Evolutionary conservation across 2,113 vertebrate genomes (phyloP), one percentile per base, ranked within the genome.

Genomic region (Crypturellus undulatus): DNA sequence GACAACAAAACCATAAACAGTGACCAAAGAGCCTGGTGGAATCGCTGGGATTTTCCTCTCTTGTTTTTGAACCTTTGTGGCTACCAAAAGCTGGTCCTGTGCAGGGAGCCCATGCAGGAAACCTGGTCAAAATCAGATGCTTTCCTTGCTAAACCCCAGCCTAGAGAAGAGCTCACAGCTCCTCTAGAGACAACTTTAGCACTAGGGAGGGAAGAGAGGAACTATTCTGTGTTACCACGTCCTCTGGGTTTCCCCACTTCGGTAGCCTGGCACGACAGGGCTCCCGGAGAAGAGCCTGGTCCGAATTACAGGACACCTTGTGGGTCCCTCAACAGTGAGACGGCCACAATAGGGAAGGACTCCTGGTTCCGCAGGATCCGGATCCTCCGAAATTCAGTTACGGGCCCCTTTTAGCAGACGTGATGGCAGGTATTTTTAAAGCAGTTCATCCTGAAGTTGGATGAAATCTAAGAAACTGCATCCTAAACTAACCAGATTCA

Each of bases 1-100:
- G 93, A 94, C 87, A 95, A 95, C 93, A 97, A 92, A 87, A 69
- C 90, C 90, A 94, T 92, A 90, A 95, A 90, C 93, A 92, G 90
- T 93, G 95, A 94, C 90, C 79, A 54, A 90, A 96, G 93, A 95
- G 67, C 88, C 94, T 92, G 94, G 82, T 95, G 89, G 87, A 80
- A 84, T 91, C 86, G 81, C 93, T 70, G 85, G 54, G 62, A 93
- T 94, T 94, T 91, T 93, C 78, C 78, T 6, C 49, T 24, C 49
- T 49, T 22, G 49, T 9, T 84, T 95, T 88, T 95, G 71, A 97
- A 90, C 82, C 45, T 92, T 78, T 79, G 20, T 91, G 93, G 89
- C 95, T 82, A 95, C 84, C 87, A 76, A 89, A 89, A 49, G 49
- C 21, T 49, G 49, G 49, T 49, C 49, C 47, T 10, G 21, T 5